Evolutionary conservation across 1,140 invertebrate genomes (phyloP), one percentile per base, ranked within the genome.

Genomic region (Papilio xuthus): DNA sequence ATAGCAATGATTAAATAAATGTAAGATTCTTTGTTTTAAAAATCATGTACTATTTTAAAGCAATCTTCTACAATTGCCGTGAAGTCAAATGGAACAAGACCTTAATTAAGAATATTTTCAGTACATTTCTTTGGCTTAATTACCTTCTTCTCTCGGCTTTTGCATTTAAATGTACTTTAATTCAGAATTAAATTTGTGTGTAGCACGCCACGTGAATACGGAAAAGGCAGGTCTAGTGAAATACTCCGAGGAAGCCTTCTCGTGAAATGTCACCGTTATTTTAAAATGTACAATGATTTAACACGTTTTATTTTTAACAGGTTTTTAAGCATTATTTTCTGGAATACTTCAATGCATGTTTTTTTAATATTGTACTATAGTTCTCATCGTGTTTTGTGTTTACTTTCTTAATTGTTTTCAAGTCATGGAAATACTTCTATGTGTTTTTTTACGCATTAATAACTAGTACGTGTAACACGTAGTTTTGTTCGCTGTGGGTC

Each of bases 91-190:
- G 77, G 78, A 83, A 84, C 77, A 42, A 60, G 50, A 74, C 74
- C 80, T 86, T 87, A 88, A 89, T 88, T 85, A 88, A 83, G 81
- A 84, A 86, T 85, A 86, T 89, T 88, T 89, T 81, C 83, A 85
- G 81, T 87, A 87, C 87, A 89, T 89, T 89, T 83, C 85, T 86
- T 89, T 78, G 82, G 85, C 84, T 87, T 91, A 92, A 91, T 92
- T 91, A 87, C 85, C 78, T 81, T 82, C 78, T 83, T 79, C 81
- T 85, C 74, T 84, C 81, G 78, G 86, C 83, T 92, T 92, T 90
- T 92, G 90, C 89, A 92, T 92, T 92, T 89, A 89, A 92, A 92
- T 91, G 82, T 86, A 79, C 80, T 79, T 82, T 88, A 90, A 89
- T 89, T 77, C 79, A 71, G 84, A 86, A 88, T 89, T 83, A 87